Conservation (phyloP, 2,113 vertebrate species). For the Perccottus glenii region DNA sequence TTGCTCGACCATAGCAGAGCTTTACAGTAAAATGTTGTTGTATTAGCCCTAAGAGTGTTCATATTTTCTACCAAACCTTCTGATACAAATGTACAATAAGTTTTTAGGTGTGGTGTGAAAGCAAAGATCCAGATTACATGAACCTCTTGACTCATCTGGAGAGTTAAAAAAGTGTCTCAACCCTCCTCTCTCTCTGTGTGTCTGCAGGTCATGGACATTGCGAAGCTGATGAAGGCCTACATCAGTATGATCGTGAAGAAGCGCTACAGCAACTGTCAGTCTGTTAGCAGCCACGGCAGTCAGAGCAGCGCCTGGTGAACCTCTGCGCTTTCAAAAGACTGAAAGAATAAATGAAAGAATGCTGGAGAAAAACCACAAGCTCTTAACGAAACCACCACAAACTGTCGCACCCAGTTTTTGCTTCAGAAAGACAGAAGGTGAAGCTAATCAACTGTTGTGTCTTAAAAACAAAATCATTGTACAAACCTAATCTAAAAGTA, state of each 20-base stretch:
- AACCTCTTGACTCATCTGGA: no score
- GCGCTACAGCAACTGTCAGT: constrained; percentile 93
- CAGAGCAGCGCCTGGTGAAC: constrained; percentile 87
- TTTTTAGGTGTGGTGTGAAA: no score
- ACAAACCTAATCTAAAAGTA: neutral
- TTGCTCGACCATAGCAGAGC: no score
- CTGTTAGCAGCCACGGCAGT: constrained; percentile 89
- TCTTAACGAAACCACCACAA: constrained; percentile 31
- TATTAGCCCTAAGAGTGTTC: no score
- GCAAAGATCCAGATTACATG: no score
- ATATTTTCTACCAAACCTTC: no score
- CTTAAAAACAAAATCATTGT: neutral
- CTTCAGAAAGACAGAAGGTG: neutral
- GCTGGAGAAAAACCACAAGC: constrained; percentile 32
- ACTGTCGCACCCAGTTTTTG: neutral
- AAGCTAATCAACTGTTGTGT: neutral
- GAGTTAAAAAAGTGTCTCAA: no score
- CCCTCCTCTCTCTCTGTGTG: neutral
- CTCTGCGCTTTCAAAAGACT: neutral
- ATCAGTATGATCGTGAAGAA: constrained; percentile 99
- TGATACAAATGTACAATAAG: no score
- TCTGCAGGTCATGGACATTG: constrained; percentile 93
- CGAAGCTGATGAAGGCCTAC: constrained; percentile 99
- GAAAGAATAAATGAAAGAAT: constrained; percentile 25
- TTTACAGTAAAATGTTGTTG: no score